Percentiles rank a stretch among this genome's conserved stretches.
phyloP scores from a whole-genome alignment of 2,888 invertebrate species.

The Oscheius sp. region DNA sequence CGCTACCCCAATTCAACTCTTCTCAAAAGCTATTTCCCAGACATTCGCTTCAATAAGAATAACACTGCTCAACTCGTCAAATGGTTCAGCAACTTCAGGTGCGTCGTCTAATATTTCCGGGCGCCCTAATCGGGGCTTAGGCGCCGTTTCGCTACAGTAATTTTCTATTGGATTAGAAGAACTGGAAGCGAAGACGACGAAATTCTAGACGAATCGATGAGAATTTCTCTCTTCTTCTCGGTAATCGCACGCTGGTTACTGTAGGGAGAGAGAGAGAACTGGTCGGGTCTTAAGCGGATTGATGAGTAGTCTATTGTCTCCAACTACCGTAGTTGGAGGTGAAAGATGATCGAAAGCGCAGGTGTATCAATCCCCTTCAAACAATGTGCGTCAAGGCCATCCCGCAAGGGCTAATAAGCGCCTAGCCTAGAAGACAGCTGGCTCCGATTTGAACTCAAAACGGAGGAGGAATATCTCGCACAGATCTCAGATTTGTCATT shows the following conservation, averaged over 20 bases:
- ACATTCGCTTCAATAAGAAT: conserved; percentile 99
- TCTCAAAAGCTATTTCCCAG: conserved; percentile 99
- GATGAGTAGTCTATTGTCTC: conserved; percentile 20
- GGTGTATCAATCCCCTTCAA: conserved; percentile 31
- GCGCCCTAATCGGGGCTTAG: conserved; percentile 19
- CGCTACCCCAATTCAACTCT: conserved; percentile 98
- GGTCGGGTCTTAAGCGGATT: conserved; percentile 31
- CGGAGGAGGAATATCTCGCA: not conserved
- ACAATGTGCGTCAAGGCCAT: conserved; percentile 31
- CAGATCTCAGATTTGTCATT: conserved; percentile 26
- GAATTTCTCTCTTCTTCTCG: conserved; percentile 16
- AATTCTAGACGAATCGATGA: conserved; percentile 21
- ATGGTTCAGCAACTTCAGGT: conserved; percentile 99
- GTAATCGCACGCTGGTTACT: conserved; percentile 25
- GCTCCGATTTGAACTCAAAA: not conserved
- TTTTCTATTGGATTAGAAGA: conserved; percentile 23
- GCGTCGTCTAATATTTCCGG: conserved; percentile 41
- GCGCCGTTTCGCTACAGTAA: conserved; percentile 29
- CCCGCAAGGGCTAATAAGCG: conserved; percentile 7
- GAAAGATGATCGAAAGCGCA: conserved; percentile 23
- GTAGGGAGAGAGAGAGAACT: conserved; percentile 15
- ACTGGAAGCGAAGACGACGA: conserved; percentile 22
- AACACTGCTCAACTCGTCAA: conserved; percentile 99
- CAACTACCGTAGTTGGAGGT: conserved; percentile 16
- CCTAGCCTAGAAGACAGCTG: conserved; percentile 19